Evolutionary conservation across 1,140 invertebrate genomes (phyloP).

Genomic region (Matsumurasca onukii): DNA sequence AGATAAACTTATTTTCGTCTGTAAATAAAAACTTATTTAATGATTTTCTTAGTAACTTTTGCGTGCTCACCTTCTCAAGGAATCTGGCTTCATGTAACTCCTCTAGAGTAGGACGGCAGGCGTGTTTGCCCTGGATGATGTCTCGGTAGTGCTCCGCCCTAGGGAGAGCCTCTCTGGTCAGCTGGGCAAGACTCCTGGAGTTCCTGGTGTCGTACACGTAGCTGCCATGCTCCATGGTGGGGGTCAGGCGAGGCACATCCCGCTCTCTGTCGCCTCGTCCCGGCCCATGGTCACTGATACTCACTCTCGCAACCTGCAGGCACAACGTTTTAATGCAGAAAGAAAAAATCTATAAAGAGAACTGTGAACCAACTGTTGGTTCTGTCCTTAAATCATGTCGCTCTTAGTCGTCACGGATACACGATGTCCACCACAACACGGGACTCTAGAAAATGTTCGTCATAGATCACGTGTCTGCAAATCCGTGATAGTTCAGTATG

Average conservation of each 20-base stretch:
- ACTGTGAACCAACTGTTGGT: too few species aligned
- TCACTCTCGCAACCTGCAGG: slow-evolving; percentile 47
- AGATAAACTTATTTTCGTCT: too few species aligned
- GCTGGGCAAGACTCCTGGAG: slow-evolving; percentile 53
- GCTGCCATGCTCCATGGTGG: slow-evolving; percentile 31
- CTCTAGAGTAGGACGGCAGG: slow-evolving; percentile 56
- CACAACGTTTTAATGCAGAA: too few species aligned
- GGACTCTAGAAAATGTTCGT: too few species aligned
- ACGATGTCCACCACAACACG: too few species aligned
- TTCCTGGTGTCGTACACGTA: slow-evolving; percentile 52
- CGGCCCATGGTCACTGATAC: slow-evolving; percentile 21
- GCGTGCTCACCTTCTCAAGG: slow-evolving; percentile 45
- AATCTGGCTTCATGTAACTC: slow-evolving; percentile 55
- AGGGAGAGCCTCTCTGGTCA: slow-evolving; percentile 58
- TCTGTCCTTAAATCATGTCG: too few species aligned
- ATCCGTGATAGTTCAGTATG: too few species aligned
- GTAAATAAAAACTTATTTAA: too few species aligned
- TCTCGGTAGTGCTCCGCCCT: slow-evolving; percentile 60
- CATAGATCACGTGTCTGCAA: too few species aligned
- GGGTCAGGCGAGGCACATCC: slow-evolving; percentile 25
- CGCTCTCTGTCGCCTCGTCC: neutral
- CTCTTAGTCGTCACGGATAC: too few species aligned
- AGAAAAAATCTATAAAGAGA: too few species aligned
- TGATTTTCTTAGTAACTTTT: too few species aligned
- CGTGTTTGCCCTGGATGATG: slow-evolving; percentile 53